These are phyloP conservation scores for Hiodon alosoides DNA, from an alignment of 2,113 vertebrate genomes.

Conservation along the genomic window DNA sequence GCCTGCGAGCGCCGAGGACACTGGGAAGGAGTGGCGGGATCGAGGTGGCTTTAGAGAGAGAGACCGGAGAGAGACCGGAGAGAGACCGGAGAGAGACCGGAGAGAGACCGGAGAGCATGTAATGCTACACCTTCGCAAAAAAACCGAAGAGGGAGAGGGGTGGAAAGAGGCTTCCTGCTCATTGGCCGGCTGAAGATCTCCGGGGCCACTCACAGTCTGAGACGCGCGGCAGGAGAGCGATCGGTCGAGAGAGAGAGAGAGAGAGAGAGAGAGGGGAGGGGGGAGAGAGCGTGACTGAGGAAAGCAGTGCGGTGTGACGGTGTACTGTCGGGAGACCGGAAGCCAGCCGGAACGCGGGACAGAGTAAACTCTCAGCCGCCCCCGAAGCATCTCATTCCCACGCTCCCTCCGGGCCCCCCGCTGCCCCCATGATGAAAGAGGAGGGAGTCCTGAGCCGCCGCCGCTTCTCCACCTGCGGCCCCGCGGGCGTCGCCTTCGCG, in stretches of 20 bases:
- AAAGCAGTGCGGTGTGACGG: neutral
- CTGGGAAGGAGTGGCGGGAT: too few relatives aligned
- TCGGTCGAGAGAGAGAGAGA: neutral
- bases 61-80: too few relatives aligned
- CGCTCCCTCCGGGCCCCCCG: neutral
- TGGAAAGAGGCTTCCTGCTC: neutral
- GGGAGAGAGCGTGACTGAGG: neutral
- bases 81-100: too few relatives aligned
- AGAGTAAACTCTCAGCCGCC: neutral
- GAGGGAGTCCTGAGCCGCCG: constrained; percentile 78
- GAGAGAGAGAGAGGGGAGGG: neutral
- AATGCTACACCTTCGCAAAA: neutral
- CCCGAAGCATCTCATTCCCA: neutral
- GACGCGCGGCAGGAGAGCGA: neutral
- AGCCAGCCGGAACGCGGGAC: neutral
- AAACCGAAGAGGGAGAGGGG: neutral
- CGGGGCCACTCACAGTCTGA: neutral
- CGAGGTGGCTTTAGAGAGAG: too few relatives aligned
- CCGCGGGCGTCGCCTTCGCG: constrained; percentile 71
- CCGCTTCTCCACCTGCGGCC: constrained; percentile 86
- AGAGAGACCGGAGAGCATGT: neutral
- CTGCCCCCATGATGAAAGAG: constrained; percentile 71
- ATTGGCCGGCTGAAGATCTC: neutral
- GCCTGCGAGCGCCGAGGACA: too few relatives aligned
- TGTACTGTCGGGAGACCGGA: too few relatives aligned